These are phyloP conservation scores for Syngnathus floridae DNA, from an alignment of 2,113 vertebrate genomes.

Conservation along the genomic window DNA sequence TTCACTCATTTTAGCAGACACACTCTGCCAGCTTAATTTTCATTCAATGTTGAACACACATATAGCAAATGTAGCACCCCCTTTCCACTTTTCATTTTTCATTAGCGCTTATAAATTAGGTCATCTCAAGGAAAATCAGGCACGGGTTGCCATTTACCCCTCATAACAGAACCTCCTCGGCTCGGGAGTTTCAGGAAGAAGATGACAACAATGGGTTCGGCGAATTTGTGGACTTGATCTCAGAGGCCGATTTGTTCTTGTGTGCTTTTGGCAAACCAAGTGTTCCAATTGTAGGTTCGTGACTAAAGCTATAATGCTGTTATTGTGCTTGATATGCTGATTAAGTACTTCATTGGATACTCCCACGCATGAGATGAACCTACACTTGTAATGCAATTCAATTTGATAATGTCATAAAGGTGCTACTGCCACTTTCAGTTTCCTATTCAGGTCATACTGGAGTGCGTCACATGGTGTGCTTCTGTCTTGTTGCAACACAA, in stretches of 20 bases:
- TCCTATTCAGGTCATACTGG: background rate
- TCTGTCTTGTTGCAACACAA: background rate
- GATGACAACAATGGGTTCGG: slow-evolving; percentile 19
- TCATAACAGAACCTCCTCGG: background rate
- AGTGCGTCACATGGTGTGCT: background rate
- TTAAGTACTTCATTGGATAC: slow-evolving; percentile 5
- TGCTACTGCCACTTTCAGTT: background rate
- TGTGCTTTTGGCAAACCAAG: slow-evolving; percentile 27
- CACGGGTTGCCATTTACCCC: background rate
- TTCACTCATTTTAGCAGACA: slow-evolving; percentile 1
- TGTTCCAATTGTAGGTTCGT: slow-evolving; percentile 7
- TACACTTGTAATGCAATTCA: background rate
- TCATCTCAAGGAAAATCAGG: background rate
- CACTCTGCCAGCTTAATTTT: background rate
- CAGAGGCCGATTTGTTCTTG: slow-evolving; percentile 46
- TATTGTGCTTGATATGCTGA: background rate
- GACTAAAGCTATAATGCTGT: slow-evolving; percentile 10
- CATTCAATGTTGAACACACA: background rate
- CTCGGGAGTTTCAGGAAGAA: background rate
- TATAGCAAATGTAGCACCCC: background rate
- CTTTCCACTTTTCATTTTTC: background rate
- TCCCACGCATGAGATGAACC: background rate
- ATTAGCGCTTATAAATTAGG: slow-evolving; percentile 1
- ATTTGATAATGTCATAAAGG: background rate
- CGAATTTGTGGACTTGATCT: slow-evolving; percentile 39